Conservation (phyloP, 2,113 vertebrate species). For the Meleagris gallopavo region DNA sequence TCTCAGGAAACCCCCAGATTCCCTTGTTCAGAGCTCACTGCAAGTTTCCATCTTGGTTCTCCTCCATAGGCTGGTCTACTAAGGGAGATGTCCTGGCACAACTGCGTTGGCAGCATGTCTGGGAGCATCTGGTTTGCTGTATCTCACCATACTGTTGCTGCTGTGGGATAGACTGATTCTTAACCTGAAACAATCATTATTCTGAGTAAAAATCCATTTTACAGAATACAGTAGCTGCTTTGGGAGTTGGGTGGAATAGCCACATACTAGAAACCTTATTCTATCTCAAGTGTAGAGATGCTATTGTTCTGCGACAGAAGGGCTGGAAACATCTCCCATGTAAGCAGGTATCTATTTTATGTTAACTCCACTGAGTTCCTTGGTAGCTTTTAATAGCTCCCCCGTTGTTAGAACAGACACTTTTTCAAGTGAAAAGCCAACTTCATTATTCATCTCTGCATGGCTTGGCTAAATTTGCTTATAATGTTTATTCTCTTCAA, state of each 20-base stretch:
- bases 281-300: not conserved
- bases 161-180: not conserved
- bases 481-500: not conserved
- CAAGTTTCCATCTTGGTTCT: not conserved
- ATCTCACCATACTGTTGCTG: not conserved
- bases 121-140: not conserved
- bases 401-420: not conserved
- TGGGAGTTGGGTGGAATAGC: not conserved
- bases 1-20: not conserved
- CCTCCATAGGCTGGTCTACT: not conserved
- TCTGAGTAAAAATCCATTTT: not conserved
- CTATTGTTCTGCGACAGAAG: not conserved
- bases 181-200: not conserved
- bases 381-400: not conserved
- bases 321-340: not conserved
- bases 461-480: not conserved
- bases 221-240: not conserved
- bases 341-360: not conserved
- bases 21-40: not conserved
- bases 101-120: rapidly evolving
- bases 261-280: not conserved
- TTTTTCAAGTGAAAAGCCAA: conserved; percentile 5
- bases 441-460: not conserved
- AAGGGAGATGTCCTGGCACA: not conserved
- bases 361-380: not conserved